phyloP scores from a whole-genome alignment of 2,888 invertebrate genomes.

The Cerceris rybyensis region DNA sequence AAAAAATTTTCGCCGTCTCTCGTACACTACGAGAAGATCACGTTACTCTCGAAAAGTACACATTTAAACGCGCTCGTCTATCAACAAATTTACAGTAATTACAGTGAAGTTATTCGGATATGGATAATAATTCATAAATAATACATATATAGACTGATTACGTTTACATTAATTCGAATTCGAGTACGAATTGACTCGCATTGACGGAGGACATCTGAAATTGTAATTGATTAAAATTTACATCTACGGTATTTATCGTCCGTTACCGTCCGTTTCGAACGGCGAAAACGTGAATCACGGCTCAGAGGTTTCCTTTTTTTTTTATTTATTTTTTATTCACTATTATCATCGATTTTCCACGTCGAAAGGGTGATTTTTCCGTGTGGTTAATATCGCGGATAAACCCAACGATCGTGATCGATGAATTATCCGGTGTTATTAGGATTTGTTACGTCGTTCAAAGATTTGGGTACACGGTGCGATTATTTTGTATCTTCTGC shows the following conservation, averaged over 20 bases:
- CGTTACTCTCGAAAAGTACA: constrained; percentile 17
- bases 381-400: too few relatives aligned
- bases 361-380: too few relatives aligned
- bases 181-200: constrained; percentile 37
- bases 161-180: constrained; percentile 62
- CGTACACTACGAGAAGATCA: constrained; percentile 24
- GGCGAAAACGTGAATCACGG: neutral
- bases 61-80: constrained; percentile 62
- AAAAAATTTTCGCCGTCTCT: constrained; percentile 10
- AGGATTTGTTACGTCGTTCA: too few relatives aligned
- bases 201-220: constrained; percentile 35
- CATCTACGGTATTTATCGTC: neutral
- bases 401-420: too few relatives aligned
- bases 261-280: constrained; percentile 13
- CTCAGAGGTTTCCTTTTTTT: neutral
- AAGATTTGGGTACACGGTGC: too few relatives aligned
- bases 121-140: constrained; percentile 72
- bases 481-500: too few relatives aligned
- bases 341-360: neutral
- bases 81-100: constrained; percentile 80
- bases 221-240: constrained; percentile 12
- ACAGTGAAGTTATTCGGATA: constrained; percentile 68
- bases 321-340: neutral
- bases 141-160: constrained; percentile 71
- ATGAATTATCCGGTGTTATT: too few relatives aligned